These are phyloP conservation scores for Cranoglanis bouderius DNA, from an alignment of 2,113 vertebrate genomes.

Conservation along the genomic window DNA sequence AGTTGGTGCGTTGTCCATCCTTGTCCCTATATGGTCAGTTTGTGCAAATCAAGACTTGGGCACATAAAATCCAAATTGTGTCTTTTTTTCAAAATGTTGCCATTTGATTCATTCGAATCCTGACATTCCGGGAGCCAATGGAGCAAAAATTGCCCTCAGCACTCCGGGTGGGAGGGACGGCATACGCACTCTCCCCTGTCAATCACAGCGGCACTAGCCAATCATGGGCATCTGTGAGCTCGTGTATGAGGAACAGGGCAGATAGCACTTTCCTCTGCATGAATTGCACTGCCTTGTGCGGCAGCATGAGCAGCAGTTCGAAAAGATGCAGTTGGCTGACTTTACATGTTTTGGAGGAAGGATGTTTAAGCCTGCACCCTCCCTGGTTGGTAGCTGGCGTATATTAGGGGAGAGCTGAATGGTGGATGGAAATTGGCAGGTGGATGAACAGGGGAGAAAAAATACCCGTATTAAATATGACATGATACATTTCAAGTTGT, in stretches of 20 bases:
- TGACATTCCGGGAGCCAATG: no score
- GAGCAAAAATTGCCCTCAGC: no score
- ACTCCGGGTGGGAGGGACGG: no score
- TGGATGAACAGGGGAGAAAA: neutral
- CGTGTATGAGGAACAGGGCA: neutral
- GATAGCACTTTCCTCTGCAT: neutral
- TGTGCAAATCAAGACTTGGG: neutral
- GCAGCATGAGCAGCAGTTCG: neutral
- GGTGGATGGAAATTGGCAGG: neutral
- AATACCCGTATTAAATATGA: no score
- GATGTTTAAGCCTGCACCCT: neutral
- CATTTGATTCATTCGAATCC: no score
- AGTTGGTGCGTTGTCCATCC: neutral
- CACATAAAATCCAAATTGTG: neutral
- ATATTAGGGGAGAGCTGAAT: neutral
- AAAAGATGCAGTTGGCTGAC: neutral
- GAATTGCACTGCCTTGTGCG: neutral
- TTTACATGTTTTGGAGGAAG: neutral
- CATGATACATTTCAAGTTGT: neutral
- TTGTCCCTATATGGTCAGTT: neutral
- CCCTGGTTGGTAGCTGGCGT: neutral
- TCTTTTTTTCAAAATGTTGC: neutral
- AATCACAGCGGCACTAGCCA: neutral
- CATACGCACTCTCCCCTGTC: neutral
- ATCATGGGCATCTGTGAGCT: neutral